Conservation (phyloP, 2,888 invertebrate genomes). For the Nebria brevicollis region DNA sequence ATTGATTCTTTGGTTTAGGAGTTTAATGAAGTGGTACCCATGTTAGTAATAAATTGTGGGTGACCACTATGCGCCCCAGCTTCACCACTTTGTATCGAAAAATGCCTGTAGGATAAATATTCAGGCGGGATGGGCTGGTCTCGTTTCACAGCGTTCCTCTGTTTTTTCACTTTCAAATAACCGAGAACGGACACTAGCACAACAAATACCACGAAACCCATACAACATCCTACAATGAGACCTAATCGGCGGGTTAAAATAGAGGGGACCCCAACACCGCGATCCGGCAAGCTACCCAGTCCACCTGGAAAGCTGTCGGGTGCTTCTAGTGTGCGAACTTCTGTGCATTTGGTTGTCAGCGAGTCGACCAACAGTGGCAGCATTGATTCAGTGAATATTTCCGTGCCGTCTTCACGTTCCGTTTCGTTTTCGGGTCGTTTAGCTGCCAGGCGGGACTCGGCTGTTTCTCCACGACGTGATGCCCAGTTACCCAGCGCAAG, state of each 20-base stretch:
- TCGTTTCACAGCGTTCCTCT: slow-evolving; percentile 78
- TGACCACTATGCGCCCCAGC: slow-evolving; percentile 58
- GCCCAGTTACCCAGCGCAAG: slow-evolving; percentile 84
- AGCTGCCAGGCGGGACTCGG: slow-evolving; percentile 67
- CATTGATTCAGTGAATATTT: slow-evolving; percentile 67
- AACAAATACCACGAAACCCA: slow-evolving; percentile 87
- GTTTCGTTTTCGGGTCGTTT: slow-evolving; percentile 67
- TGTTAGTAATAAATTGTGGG: slow-evolving; percentile 62
- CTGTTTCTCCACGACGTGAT: slow-evolving; percentile 62
- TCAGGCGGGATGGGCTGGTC: slow-evolving; percentile 80
- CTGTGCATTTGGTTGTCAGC: slow-evolving; percentile 79
- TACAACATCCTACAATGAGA: slow-evolving; percentile 85
- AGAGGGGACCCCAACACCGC: slow-evolving; percentile 70
- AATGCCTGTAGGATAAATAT: slow-evolving; percentile 82
- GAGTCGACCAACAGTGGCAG: slow-evolving; percentile 74
- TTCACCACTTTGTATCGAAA: slow-evolving; percentile 76
- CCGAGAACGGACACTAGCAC: slow-evolving; percentile 85
- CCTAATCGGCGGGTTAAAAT: slow-evolving; percentile 84
- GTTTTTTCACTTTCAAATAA: slow-evolving; percentile 86
- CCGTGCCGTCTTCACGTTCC: slow-evolving; percentile 57
- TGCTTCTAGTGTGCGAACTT: slow-evolving; percentile 78
- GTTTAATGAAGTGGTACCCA: slow-evolving; percentile 60
- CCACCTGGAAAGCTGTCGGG: slow-evolving; percentile 73
- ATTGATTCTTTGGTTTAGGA: slow-evolving; percentile 47
- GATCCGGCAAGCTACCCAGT: slow-evolving; percentile 61